phyloP scores from a whole-genome alignment of 1,140 invertebrate species.

The Drosophila prosaltans region DNA sequence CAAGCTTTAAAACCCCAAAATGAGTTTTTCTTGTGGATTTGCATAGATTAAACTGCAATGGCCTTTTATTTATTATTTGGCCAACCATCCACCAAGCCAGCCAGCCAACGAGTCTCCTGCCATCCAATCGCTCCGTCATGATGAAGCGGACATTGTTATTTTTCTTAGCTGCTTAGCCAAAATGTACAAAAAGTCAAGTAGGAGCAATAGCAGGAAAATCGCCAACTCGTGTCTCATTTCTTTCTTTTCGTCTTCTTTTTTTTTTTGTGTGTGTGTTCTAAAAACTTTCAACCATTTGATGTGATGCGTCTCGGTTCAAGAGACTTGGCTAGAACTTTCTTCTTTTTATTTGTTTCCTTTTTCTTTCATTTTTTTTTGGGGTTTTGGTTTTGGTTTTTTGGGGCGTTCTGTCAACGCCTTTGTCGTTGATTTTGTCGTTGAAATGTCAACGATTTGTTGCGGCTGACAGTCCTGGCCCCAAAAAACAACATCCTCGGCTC shows the following conservation, averaged over 20 bases:
- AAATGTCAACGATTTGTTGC: conserved; percentile 55
- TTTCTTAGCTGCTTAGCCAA: conserved; percentile 15
- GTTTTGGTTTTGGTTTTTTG: conserved; percentile 27
- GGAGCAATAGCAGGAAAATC: conserved; percentile 13
- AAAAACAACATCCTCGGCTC: conserved; percentile 1
- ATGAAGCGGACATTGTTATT: conserved; percentile 43
- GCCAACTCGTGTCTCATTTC: conserved; percentile 29
- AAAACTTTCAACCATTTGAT: conserved; percentile 18
- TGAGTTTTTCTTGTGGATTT: conserved; percentile 74
- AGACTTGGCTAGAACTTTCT: conserved; percentile 32
- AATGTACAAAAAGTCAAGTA: conserved; percentile 14
- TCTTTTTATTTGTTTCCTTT: conserved; percentile 35
- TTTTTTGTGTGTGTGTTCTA: conserved; percentile 1
- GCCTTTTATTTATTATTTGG: conserved; percentile 38
- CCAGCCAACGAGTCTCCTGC: background rate
- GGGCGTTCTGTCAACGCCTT: conserved; percentile 10
- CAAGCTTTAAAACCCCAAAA: conserved; percentile 75
- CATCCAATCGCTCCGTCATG: conserved; percentile 15
- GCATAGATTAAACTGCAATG: conserved; percentile 76
- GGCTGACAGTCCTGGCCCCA: conserved; percentile 27
- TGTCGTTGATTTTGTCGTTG: conserved; percentile 55
- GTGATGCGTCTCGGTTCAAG: conserved; percentile 19
- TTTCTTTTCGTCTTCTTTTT: background rate
- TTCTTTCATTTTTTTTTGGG: conserved; percentile 30
- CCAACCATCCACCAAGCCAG: conserved; percentile 12